Evolutionary conservation across 2,888 invertebrate species (phyloP).

Genomic region (Mycogona germanica): DNA sequence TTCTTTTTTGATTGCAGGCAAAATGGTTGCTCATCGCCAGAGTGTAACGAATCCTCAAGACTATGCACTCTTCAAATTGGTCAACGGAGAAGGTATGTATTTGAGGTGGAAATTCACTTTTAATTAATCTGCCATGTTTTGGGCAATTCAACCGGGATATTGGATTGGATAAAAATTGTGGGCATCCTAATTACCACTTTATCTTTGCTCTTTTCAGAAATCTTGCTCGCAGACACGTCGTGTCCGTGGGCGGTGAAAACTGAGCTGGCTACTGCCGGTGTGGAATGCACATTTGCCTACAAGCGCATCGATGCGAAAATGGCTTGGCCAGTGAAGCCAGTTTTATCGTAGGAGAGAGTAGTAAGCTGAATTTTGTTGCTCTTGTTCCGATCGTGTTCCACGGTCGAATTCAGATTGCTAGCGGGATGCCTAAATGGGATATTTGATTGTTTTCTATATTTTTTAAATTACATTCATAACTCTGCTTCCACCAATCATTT

Average conservation of each 20-base stretch:
- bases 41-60: conserved; percentile 94
- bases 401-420: too few relatives aligned
- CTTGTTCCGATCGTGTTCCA: too few relatives aligned
- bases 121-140: background rate
- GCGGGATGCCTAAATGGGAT: too few relatives aligned
- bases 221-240: conserved; percentile 72
- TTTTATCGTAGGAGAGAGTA: too few relatives aligned
- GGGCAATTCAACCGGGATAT: too few relatives aligned
- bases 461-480: too few relatives aligned
- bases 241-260: conserved; percentile 80
- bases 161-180: too few relatives aligned
- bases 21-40: conserved; percentile 84
- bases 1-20: conserved; percentile 31
- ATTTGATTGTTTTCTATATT: too few relatives aligned
- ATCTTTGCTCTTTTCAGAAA: conserved; percentile 53
- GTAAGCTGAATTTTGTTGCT: too few relatives aligned
- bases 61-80: conserved; percentile 79
- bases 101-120: background rate
- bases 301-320: conserved; percentile 94
- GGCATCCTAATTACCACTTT: too few relatives aligned
- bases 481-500: too few relatives aligned
- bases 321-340: conserved; percentile 70
- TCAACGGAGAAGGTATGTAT: conserved; percentile 68
- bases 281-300: conserved; percentile 85
- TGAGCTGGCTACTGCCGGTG: conserved; percentile 42